These are phyloP conservation scores for Charanyca ferruginea DNA, from an alignment of 2,888 invertebrate genomes.

Conservation along the genomic window DNA sequence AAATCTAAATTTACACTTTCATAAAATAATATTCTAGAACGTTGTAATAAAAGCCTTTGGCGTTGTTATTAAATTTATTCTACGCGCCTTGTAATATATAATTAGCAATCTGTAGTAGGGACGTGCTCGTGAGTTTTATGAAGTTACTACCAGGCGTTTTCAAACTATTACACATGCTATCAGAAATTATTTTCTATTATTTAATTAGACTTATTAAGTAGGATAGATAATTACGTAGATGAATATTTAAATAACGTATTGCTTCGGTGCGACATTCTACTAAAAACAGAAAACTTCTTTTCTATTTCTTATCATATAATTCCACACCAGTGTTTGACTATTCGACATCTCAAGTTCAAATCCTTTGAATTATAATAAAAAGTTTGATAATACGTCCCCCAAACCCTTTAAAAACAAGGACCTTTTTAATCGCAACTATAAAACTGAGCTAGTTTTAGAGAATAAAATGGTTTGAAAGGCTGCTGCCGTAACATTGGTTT, in stretches of 20 bases:
- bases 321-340: neutral
- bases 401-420: conserved; percentile 39
- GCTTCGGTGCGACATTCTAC: neutral
- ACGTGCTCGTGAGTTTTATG: conserved; percentile 15
- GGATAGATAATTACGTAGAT: neutral
- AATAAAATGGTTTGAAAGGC: conserved; percentile 47
- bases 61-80: conserved; percentile 29
- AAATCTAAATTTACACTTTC: neutral
- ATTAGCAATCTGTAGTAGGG: conserved; percentile 36
- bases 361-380: conserved; percentile 25
- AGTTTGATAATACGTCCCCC: conserved; percentile 30
- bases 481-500: conserved; percentile 34
- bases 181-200: neutral
- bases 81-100: conserved; percentile 44
- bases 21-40: conserved; percentile 8
- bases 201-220: neutral
- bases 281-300: neutral
- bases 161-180: neutral
- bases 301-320: neutral
- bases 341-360: conserved; percentile 1
- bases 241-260: too few relatives aligned
- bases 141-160: conserved; percentile 26
- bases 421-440: conserved; percentile 27
- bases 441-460: conserved; percentile 42
- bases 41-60: conserved; percentile 10